These are phyloP conservation scores for Sarcophaga bullata DNA, from an alignment of 1,140 invertebrate species.

Conservation along the genomic window DNA sequence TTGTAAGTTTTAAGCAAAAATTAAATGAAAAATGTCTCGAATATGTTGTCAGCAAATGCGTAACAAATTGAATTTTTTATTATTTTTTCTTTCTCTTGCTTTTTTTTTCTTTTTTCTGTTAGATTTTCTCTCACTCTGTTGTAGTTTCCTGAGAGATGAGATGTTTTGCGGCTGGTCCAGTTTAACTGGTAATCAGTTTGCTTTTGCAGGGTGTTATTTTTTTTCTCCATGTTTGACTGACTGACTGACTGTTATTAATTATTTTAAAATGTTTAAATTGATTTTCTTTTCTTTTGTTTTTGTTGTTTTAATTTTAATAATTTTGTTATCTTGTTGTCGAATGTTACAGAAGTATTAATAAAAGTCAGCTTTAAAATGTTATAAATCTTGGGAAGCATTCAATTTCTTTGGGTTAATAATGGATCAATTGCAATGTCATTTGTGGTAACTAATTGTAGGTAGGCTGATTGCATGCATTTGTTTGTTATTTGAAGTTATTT, in stretches of 20 bases:
- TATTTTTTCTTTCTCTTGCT: no score
- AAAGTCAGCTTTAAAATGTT: background rate
- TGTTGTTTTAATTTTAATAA: background rate
- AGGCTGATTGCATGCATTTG: no score
- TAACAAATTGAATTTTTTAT: constrained; percentile 33
- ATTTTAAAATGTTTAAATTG: background rate
- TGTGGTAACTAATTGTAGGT: no score
- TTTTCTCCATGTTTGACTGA: background rate
- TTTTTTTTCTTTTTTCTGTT: background rate
- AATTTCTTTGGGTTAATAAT: no score
- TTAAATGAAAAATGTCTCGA: constrained; percentile 27
- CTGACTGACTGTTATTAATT: constrained; percentile 9
- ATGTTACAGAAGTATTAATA: constrained; percentile 5
- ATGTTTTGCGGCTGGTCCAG: background rate
- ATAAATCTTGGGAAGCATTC: no score
- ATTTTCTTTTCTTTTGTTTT: background rate
- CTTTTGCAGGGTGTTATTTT: background rate
- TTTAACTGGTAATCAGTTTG: constrained; percentile 20
- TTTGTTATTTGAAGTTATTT: no score
- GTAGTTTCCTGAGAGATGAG: no score
- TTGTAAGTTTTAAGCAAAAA: background rate
- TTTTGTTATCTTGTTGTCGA: background rate
- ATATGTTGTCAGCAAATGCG: constrained; percentile 40
- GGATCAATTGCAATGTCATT: no score
- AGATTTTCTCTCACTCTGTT: background rate